phyloP scores from a whole-genome alignment of 2,888 invertebrate genomes.

The Caenorhabditis afra region DNA sequence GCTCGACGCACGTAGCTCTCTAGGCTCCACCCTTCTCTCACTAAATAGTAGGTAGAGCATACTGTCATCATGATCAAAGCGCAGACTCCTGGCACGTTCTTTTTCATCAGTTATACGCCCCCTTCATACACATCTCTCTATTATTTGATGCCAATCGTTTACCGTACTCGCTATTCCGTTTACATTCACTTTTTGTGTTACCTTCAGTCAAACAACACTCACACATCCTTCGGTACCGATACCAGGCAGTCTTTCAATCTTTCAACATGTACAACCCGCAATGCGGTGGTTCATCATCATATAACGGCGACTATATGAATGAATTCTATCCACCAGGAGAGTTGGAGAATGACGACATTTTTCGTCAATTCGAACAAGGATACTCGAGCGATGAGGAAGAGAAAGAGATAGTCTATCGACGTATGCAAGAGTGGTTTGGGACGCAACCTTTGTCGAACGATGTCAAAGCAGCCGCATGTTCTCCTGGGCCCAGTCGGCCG shows the following conservation, averaged over 20 bases:
- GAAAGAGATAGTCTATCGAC: constrained; percentile 5
- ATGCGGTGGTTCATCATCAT: constrained; percentile 22
- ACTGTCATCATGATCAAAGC: constrained; percentile 1
- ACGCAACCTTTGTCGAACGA: neutral
- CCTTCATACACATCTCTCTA: too few species aligned
- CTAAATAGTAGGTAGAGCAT: neutral
- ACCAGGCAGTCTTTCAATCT: constrained; percentile 9
- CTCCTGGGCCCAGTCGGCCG: neutral
- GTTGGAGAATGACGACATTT: neutral
- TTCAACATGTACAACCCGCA: constrained; percentile 34
- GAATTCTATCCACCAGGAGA: constrained; percentile 13
- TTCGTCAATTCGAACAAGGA: constrained; percentile 3
- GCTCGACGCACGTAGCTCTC: constrained; percentile 1
- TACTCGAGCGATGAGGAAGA: constrained; percentile 30
- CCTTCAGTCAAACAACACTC: constrained; percentile 11
- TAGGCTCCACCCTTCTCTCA: neutral
- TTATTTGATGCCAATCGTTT: too few species aligned
- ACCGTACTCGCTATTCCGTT: too few species aligned
- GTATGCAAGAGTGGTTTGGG: constrained; percentile 7
- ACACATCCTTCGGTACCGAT: too few species aligned
- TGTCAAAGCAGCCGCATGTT: neutral
- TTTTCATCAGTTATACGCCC: too few species aligned
- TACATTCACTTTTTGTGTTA: constrained; percentile 2
- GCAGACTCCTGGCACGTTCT: neutral
- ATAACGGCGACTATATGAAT: constrained; percentile 25